Evolutionary conservation across 2,797 vertebrate genomes (phyloP).

Genomic region (Hippopotamyrus pictus): DNA sequence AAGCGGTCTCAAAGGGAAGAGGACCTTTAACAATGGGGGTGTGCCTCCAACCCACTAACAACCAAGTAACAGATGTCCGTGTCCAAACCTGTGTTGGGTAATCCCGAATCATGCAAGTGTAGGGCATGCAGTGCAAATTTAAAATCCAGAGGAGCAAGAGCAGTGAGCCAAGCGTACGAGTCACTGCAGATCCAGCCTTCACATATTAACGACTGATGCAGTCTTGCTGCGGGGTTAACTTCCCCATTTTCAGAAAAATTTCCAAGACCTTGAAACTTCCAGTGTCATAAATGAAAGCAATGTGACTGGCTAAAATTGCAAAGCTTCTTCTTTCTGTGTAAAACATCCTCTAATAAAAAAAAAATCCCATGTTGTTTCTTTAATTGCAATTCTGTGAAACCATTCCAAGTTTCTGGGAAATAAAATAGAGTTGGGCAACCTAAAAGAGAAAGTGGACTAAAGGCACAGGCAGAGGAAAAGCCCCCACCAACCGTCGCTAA

Average conservation of each 20-base stretch:
- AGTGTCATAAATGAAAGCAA: neutral
- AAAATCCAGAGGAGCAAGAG: neutral
- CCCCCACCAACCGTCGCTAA: neutral
- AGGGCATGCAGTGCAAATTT: neutral
- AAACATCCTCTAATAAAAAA: neutral
- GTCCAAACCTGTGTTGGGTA: neutral
- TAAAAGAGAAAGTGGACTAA: constrained; percentile 9
- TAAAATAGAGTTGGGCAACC: neutral
- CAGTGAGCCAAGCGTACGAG: neutral
- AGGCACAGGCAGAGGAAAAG: neutral
- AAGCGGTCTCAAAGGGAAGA: neutral
- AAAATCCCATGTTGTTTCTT: neutral
- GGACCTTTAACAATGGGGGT: neutral
- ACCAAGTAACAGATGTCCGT: neutral
- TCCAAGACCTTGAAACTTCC: neutral
- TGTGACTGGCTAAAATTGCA: too few species aligned
- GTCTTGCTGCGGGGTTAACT: neutral
- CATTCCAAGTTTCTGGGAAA: neutral
- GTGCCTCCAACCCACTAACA: neutral
- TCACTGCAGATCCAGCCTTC: neutral
- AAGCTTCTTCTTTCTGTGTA: neutral
- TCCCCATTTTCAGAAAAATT: neutral
- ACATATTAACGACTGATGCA: neutral
- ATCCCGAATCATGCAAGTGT: neutral
- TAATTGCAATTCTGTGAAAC: neutral